Evolutionary conservation across 2,113 vertebrate species (phyloP).

Genomic region (Chionis minor): DNA sequence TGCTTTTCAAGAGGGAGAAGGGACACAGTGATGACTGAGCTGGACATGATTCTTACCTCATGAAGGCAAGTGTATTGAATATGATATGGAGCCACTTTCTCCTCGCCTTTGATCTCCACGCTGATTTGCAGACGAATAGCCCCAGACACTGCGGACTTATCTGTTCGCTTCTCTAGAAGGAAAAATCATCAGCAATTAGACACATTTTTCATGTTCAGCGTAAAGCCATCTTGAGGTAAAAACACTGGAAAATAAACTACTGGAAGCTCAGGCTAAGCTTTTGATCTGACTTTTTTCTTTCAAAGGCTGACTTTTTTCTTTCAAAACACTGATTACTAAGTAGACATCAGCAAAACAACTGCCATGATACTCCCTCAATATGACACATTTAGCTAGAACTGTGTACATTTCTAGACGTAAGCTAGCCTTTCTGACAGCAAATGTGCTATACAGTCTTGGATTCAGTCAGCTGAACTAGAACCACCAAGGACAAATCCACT

Average conservation of each 20-base stretch:
- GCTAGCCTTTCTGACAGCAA: neutral
- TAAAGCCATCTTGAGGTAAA: neutral
- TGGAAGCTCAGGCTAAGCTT: neutral
- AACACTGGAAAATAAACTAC: neutral
- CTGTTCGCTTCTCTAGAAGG: constrained; percentile 91
- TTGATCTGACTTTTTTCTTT: neutral
- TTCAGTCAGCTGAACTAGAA: neutral
- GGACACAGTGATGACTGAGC: neutral
- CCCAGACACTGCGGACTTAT: constrained; percentile 95
- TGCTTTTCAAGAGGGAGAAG: neutral
- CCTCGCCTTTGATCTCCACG: constrained; percentile 97
- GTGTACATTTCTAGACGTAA: neutral
- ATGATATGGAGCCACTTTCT: constrained; percentile 96
- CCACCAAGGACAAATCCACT: neutral
- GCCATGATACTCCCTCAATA: neutral
- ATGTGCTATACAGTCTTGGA: neutral
- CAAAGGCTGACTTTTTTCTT: neutral
- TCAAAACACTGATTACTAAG: neutral
- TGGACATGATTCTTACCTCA: constrained; percentile 79
- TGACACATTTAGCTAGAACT: neutral
- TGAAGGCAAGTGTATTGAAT: constrained; percentile 96
- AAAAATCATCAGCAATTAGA: constrained; percentile 36
- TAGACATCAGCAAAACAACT: neutral
- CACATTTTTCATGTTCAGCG: neutral
- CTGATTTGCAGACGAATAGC: constrained; percentile 95